Conservation (phyloP, 2,797 vertebrate genomes). For the Netta rufina region DNA sequence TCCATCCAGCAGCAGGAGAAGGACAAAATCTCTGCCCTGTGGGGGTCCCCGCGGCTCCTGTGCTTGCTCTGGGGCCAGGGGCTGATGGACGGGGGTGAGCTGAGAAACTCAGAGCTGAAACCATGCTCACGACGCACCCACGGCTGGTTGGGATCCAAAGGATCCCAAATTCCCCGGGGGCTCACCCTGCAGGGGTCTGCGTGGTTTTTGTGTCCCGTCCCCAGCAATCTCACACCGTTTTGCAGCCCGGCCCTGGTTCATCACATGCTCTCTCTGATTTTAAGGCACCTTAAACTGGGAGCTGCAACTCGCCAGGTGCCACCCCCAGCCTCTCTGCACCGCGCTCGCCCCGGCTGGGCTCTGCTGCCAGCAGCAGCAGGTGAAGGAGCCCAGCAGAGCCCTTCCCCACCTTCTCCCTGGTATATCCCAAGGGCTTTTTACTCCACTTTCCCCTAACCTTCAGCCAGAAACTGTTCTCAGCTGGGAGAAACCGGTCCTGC, state of each 20-base stretch:
- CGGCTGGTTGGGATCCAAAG: not conserved
- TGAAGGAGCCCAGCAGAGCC: not conserved
- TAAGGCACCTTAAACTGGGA: not conserved
- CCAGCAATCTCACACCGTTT: not conserved
- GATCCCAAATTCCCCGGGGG: not conserved
- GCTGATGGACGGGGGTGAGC: not conserved
- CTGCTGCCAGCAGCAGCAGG: not conserved
- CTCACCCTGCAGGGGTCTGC: not conserved
- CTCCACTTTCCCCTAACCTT: not conserved
- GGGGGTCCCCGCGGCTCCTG: not conserved
- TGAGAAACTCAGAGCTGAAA: not conserved
- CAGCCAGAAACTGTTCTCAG: not conserved
- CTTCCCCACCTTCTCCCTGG: not conserved
- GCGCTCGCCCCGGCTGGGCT: rapidly evolving
- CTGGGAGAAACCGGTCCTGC: rapidly evolving
- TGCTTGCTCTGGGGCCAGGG: too few relatives aligned
- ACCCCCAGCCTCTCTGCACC: not conserved
- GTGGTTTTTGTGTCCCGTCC: not conserved
- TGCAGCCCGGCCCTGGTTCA: not conserved
- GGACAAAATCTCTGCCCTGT: not conserved
- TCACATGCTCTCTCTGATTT: not conserved
- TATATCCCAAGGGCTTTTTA: not conserved
- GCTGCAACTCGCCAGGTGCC: not conserved
- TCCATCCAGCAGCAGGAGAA: rapidly evolving
- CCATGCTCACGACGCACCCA: not conserved